These are phyloP conservation scores for Caprella mutica DNA, from an alignment of 2,888 invertebrate species.

Conservation along the genomic window DNA sequence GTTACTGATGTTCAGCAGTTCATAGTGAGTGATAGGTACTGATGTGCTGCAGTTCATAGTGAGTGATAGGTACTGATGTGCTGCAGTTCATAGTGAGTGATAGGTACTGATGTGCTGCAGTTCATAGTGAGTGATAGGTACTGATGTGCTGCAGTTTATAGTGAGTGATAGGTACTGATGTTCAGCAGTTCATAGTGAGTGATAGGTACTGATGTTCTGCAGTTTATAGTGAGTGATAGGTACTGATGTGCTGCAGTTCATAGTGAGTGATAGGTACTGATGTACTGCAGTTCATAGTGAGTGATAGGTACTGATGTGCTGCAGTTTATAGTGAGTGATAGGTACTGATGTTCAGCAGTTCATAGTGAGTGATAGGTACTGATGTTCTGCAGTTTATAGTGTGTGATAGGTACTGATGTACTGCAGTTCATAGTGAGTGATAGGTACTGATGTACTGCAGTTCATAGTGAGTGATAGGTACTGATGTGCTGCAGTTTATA, in stretches of 20 bases:
- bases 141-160: constrained; percentile 91
- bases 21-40: constrained; percentile 49
- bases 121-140: constrained; percentile 56
- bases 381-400: constrained; percentile 90
- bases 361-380: constrained; percentile 49
- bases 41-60: constrained; percentile 90
- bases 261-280: constrained; percentile 56
- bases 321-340: constrained; percentile 64
- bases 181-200: constrained; percentile 78
- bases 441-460: constrained; percentile 77
- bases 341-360: constrained; percentile 91
- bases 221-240: constrained; percentile 59
- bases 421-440: constrained; percentile 72
- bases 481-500: constrained; percentile 91
- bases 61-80: constrained; percentile 56
- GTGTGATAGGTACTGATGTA: constrained; percentile 56
- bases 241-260: constrained; percentile 94
- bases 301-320: constrained; percentile 63
- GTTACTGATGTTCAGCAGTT: constrained; percentile 91
- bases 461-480: constrained; percentile 56
- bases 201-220: constrained; percentile 68
- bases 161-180: constrained; percentile 56
- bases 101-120: constrained; percentile 77
- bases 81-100: constrained; percentile 72
- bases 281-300: constrained; percentile 79